These are phyloP conservation scores for Montipora cactus DNA, from an alignment of 64 coral and sea anemone genomes.

Conservation along the genomic window DNA sequence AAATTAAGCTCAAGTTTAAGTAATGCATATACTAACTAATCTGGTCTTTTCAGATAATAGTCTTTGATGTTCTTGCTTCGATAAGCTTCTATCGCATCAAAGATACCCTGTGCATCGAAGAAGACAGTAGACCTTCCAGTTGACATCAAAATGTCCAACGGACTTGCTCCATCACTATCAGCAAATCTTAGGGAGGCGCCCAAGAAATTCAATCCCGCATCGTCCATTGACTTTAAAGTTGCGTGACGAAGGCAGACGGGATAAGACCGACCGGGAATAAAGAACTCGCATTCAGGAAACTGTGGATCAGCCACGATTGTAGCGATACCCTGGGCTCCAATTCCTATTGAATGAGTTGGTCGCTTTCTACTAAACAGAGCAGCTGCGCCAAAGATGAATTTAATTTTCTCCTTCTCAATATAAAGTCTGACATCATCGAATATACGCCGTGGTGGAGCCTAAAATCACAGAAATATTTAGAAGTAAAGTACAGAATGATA, in stretches of 20 bases:
- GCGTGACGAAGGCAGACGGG: constrained; percentile 83
- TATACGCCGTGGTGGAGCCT: constrained; percentile 14
- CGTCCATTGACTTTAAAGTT: constrained; percentile 41
- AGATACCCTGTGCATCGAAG: constrained; percentile 54
- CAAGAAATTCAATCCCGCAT: constrained; percentile 70
- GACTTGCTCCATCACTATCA: constrained; percentile 60
- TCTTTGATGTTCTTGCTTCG: neutral
- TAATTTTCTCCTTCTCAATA: constrained; percentile 52
- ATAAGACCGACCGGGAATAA: constrained; percentile 71
- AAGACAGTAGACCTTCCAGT: constrained; percentile 61
- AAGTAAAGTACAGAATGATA: neutral
- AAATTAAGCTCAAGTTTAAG: too few relatives aligned
- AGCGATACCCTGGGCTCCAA: constrained; percentile 65
- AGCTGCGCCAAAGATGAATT: constrained; percentile 55
- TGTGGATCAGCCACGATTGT: constrained; percentile 58
- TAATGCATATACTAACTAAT: constrained; percentile 2
- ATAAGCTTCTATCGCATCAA: constrained; percentile 44
- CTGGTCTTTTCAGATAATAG: constrained; percentile 5
- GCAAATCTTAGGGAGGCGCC: constrained; percentile 78
- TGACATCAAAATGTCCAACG: constrained; percentile 75
- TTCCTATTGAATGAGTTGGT: constrained; percentile 59
- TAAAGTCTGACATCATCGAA: constrained; percentile 28
- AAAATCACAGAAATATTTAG: neutral
- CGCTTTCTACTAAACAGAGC: constrained; percentile 59
- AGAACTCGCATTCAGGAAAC: constrained; percentile 83